Evolutionary conservation across 2,888 invertebrate species (phyloP), one percentile per base, ranked within the genome.

Genomic region (Shargacucullia verbasci): DNA sequence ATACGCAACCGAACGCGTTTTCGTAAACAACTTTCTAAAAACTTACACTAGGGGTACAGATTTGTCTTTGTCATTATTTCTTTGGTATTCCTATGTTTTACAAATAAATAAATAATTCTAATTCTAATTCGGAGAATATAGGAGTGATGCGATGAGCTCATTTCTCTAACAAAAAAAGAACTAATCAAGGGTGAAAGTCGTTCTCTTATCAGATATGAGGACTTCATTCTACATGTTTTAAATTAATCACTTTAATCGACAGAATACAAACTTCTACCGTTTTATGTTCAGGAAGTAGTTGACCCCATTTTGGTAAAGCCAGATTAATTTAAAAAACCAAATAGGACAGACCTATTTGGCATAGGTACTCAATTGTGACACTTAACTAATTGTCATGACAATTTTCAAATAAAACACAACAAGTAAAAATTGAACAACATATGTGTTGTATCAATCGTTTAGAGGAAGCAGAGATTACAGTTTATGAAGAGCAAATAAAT

Each of bases 401-500:
- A 38, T 31, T 47, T 41, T 46, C 41, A 45, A 59, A 45, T 39
- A 14, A 33, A 45, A 2, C 8, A 29, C 10, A 41, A 40, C 35
- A 41, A 34, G 12, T 40, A 37, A 27, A 9, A 8, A 14, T 14
- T 9, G 9, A 12, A 7, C 12, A 34, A 12, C 27, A 14, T 39
- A 20, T 12, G n/a, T 49, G 25, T 39, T 29, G 48, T 37, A 47
- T 39, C 53, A 63, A 69, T 63, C 57, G 45, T 52, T 54, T 54
- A 43, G 12, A 35, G 31, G 10, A 31, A 25, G 49, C 46, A 11
- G 37, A 59, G 40, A 34, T 35, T 53, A 49, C 39, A 46, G 52
- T 44, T 46, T 35, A 33, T 14, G 39, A 43, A 62, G 47, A 62
- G 68, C 53, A 60, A 43, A 65, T 69, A 74, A 20, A 74, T 65